Conservation (phyloP, 2,888 invertebrate genomes). For the Cantharis lateralis region DNA sequence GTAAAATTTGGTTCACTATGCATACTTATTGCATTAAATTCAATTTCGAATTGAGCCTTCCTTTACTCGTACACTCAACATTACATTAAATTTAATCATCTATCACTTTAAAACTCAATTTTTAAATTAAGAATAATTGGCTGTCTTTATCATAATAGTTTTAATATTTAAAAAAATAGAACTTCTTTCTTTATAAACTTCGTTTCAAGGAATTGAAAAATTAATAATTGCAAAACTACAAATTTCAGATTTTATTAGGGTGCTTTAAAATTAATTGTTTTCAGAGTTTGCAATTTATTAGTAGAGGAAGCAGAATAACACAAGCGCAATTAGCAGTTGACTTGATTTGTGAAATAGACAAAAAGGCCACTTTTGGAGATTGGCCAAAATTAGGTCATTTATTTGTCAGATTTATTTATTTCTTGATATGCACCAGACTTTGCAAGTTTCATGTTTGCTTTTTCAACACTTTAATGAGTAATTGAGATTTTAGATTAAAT, state of each 20-base stretch:
- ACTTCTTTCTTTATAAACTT: not conserved
- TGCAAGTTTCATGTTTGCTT: conserved; percentile 1
- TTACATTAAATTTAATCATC: no score
- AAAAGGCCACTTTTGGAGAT: conserved; percentile 21
- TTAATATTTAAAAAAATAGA: not conserved
- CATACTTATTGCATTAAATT: not conserved
- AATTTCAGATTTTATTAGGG: conserved; percentile 10
- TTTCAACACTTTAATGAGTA: not conserved
- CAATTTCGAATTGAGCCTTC: not conserved
- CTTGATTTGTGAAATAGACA: conserved; percentile 22
- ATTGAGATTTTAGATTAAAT: not conserved
- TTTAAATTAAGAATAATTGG: not conserved
- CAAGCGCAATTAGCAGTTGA: conserved; percentile 19
- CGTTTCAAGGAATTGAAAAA: not conserved
- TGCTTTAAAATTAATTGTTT: conserved; percentile 21
- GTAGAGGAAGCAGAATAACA: conserved; percentile 21
- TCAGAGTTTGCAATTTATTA: conserved; percentile 18
- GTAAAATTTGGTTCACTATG: not conserved
- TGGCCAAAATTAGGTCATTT: conserved; percentile 19
- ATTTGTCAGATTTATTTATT: conserved; percentile 20
- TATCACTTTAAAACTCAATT: not conserved
- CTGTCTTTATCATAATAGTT: not conserved
- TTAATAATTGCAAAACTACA: conserved; percentile 6
- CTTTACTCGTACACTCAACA: not conserved
- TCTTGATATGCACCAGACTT: conserved; percentile 11